These are phyloP conservation scores for Pentalonia nigronervosa DNA, from an alignment of 1,140 invertebrate genomes.

Conservation along the genomic window DNA sequence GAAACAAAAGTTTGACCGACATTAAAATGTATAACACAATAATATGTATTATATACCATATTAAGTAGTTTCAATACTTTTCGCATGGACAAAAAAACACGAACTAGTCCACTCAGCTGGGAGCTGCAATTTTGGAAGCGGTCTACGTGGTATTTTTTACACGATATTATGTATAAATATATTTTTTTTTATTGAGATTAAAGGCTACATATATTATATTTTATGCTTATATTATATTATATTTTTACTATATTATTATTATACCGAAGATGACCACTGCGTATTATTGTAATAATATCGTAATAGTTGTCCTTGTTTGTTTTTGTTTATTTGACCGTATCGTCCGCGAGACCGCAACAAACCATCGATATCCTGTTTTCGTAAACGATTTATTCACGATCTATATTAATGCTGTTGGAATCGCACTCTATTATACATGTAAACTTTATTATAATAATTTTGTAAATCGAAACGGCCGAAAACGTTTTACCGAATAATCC, in stretches of 20 bases:
- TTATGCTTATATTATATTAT: neutral
- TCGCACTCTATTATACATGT: neutral
- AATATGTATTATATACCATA: neutral
- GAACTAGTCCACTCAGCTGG: neutral
- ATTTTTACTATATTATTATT: neutral
- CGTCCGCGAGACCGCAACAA: neutral
- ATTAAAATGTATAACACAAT: neutral
- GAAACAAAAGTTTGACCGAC: neutral
- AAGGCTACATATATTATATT: too few relatives aligned
- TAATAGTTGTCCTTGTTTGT: conserved; percentile 18
- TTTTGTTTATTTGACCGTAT: conserved; percentile 2
- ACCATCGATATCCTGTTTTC: neutral
- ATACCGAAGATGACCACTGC: neutral
- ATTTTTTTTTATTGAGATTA: too few relatives aligned
- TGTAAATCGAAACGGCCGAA: neutral
- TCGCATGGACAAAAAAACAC: neutral
- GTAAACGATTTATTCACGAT: neutral
- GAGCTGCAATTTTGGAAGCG: neutral
- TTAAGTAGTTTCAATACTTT: conserved; percentile 7
- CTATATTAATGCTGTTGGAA: neutral
- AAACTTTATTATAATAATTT: neutral
- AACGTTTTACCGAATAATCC: neutral
- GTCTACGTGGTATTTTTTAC: neutral
- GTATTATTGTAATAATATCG: conserved; percentile 9
- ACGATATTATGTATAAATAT: neutral